phyloP scores from a whole-genome alignment of 2,888 invertebrate species.

The Trichogramma evanescens region DNA sequence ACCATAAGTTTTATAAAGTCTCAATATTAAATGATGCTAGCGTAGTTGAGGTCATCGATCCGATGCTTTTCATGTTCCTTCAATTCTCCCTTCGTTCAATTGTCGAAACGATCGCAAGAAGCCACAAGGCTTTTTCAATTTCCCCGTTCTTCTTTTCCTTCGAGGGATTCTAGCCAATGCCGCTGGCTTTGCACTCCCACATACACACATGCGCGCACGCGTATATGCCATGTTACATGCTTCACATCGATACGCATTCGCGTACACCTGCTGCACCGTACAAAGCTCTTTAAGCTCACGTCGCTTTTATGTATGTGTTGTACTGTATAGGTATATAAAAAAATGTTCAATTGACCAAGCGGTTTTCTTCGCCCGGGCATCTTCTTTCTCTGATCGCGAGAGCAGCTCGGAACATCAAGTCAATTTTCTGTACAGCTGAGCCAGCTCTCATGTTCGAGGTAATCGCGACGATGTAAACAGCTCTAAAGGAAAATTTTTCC shows the following conservation, averaged over 20 bases:
- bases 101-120: too few species aligned
- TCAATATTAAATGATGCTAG: too few species aligned
- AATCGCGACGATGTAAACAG: conserved; percentile 7
- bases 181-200: background rate
- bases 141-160: background rate
- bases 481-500: background rate
- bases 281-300: conserved; percentile 23
- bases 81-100: too few species aligned
- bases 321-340: too few species aligned
- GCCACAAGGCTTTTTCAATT: background rate
- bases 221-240: too few species aligned
- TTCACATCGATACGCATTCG: too few species aligned
- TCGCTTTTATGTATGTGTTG: background rate
- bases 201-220: background rate
- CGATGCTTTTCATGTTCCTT: too few species aligned
- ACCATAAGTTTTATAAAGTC: too few species aligned
- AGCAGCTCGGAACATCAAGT: background rate
- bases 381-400: background rate
- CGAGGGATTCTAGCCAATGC: background rate
- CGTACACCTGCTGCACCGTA: conserved; percentile 18
- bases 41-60: conserved; percentile 1
- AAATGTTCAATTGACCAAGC: conserved; percentile 5
- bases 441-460: background rate
- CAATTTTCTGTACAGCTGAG: too few species aligned
- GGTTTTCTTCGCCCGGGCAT: background rate